Evolutionary conservation across 2,113 vertebrate genomes (phyloP).

Genomic region (Xenopus borealis): DNA sequence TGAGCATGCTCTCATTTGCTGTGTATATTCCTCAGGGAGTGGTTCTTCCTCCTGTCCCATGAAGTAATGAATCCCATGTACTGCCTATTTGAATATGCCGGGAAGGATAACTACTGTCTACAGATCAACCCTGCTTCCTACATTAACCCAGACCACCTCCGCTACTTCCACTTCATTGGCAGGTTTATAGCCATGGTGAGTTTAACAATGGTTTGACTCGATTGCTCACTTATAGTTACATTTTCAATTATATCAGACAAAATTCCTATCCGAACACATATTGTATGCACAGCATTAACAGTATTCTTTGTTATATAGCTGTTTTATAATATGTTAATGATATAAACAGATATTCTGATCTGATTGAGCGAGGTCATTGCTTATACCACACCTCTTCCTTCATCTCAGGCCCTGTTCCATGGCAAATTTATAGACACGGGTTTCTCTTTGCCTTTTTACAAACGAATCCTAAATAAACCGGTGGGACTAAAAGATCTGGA

Average conservation of each 20-base stretch:
- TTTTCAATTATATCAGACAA: too few relatives aligned
- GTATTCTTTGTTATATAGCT: too few relatives aligned
- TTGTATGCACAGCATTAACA: too few relatives aligned
- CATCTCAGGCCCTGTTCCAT: constrained; percentile 87
- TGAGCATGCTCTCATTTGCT: neutral
- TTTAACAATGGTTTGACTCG: neutral
- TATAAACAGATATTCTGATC: too few relatives aligned
- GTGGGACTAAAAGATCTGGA: constrained; percentile 95
- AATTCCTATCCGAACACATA: too few relatives aligned
- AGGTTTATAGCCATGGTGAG: constrained; percentile 98
- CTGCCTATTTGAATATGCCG: constrained; percentile 98
- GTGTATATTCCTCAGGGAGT: constrained; percentile 73
- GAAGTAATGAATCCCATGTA: constrained; percentile 99
- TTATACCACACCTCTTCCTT: neutral
- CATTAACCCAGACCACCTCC: constrained; percentile 97
- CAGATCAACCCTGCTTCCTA: constrained; percentile 98
- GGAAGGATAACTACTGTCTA: constrained; percentile 98
- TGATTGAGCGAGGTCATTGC: too few relatives aligned
- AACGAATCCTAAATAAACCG: constrained; percentile 93
- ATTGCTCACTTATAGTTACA: too few relatives aligned
- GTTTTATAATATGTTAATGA: too few relatives aligned
- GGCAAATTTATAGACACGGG: constrained; percentile 98
- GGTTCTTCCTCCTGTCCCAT: constrained; percentile 98
- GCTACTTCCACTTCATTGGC: constrained; percentile 97
- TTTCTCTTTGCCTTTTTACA: constrained; percentile 97